Evolutionary conservation across 2,888 invertebrate genomes (phyloP), one percentile per base, ranked within the genome.

Genomic region (Tetragonula carbonaria): DNA sequence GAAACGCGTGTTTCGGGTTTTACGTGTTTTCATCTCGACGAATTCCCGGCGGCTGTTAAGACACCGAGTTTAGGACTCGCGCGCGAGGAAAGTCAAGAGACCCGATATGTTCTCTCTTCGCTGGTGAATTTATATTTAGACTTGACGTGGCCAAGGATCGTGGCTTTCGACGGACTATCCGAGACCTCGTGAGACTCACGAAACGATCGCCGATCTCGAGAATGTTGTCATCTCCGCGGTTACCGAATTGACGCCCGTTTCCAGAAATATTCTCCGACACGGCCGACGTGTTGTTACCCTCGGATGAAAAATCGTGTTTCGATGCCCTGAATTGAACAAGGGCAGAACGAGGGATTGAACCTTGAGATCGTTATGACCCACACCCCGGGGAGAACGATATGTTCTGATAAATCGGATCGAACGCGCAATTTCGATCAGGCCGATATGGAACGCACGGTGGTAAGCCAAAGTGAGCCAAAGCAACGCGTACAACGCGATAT

Each of bases 91-190:
- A 87, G 82, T 82, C 82, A 84, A 45, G 86, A 73, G 78, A 59
- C 75, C 70, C 75, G 74, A 23, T 33, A 33, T 80, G 71, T 75
- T 72, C 74, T 74, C 66, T 74, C 66, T 53, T 74, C 51, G 85
- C 68, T 82, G 80, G 76, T 78, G 72, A 75, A 74, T 84, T 87
- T 92, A 90, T 92, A 91, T 92, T 92, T 93, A 93, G 92, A 90
- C 80, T 76, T 91, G 91, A 92, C 91, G 91, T 81, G 74, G 74
- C n/a, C 50, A 82, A 80, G 77, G 81, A 74, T 84, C 74, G 68
- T 73, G 28, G 66, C 78, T 78, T 85, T 81, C 83, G 78, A 51
- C 62, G 45, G 45, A 70, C 78, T 65, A 53, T 53, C 74, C 79
- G 63, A 67, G 45, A 28, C 57, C 28, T 65, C 79, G 70, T 78